A percentile compares a stretch with the other conserved stretches of the same genome.
phyloP scores from a whole-genome alignment of 1,140 invertebrate genomes.

The Lineus longissimus region DNA sequence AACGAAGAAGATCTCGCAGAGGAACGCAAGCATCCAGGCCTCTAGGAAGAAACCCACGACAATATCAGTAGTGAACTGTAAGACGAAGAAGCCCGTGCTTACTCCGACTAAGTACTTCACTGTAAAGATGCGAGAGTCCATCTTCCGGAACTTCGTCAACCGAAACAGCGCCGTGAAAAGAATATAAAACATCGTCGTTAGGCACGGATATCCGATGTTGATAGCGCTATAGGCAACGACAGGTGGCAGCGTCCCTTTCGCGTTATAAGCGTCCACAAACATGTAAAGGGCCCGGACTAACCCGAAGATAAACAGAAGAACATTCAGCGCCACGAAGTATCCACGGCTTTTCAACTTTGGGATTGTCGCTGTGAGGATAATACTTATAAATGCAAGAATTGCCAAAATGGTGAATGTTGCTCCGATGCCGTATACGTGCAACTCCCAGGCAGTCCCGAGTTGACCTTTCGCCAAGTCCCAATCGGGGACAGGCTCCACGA shows the following conservation, averaged over 20 bases:
- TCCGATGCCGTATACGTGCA: constrained; percentile 81
- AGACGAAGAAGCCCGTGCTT: no score
- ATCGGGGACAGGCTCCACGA: constrained; percentile 30
- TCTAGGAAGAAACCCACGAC: no score
- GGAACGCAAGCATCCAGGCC: no score
- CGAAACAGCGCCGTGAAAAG: no score
- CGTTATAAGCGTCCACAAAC: constrained; percentile 85
- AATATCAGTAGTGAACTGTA: no score
- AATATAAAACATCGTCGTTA: no score
- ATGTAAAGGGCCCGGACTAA: constrained; percentile 77
- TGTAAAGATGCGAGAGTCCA: no score
- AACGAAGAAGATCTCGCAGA: no score
- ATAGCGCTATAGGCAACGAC: constrained; percentile 76
- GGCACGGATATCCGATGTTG: constrained; percentile 64
- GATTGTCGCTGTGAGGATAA: constrained; percentile 41
- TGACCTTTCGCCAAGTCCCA: constrained; percentile 37
- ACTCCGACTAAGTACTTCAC: no score
- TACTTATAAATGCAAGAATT: constrained; percentile 65
- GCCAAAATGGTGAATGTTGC: constrained; percentile 76
- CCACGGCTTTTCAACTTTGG: constrained; percentile 52
- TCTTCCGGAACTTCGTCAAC: no score
- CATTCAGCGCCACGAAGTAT: constrained; percentile 81
- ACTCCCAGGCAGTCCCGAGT: constrained; percentile 74
- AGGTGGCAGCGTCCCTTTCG: constrained; percentile 70
- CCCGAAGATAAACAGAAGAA: constrained; percentile 75